These are phyloP conservation scores for Ranitomeya variabilis DNA, from an alignment of 2,113 vertebrate species.

Conservation along the genomic window DNA sequence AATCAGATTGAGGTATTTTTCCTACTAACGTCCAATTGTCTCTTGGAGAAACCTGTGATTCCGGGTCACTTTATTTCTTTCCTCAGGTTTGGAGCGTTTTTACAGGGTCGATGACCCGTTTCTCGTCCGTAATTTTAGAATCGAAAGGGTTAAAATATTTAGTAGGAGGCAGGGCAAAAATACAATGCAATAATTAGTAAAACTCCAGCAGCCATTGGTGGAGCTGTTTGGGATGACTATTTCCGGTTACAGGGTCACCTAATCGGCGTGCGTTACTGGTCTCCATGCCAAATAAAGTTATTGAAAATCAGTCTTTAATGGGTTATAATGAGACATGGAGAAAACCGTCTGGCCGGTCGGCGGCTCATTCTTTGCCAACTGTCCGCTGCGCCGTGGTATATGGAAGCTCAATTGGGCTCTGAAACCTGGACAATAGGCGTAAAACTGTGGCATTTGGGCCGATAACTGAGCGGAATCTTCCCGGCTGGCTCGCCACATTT, in stretches of 20 bases:
- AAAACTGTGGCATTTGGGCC: background rate
- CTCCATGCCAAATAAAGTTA: background rate
- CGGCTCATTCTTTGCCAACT: background rate
- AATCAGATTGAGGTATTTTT: constrained; percentile 6
- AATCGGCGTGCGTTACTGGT: background rate
- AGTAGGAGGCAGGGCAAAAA: background rate
- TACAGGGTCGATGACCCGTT: no score
- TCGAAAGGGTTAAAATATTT: background rate
- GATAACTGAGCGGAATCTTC: background rate
- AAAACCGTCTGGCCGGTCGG: background rate
- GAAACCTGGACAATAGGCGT: background rate
- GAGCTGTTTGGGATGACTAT: background rate
- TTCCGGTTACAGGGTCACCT: background rate
- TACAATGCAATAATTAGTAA: background rate
- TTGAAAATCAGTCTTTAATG: background rate
- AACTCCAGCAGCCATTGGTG: background rate
- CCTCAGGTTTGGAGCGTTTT: background rate
- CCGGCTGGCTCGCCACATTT: background rate
- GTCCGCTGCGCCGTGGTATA: background rate
- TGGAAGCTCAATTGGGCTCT: no score
- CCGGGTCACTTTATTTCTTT: no score
- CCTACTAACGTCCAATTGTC: background rate
- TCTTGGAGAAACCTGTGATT: background rate
- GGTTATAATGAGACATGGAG: background rate
- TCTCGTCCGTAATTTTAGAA: background rate